These are phyloP conservation scores for Drosophila subsilvestris DNA, from an alignment of 2,888 invertebrate genomes.

Conservation along the genomic window DNA sequence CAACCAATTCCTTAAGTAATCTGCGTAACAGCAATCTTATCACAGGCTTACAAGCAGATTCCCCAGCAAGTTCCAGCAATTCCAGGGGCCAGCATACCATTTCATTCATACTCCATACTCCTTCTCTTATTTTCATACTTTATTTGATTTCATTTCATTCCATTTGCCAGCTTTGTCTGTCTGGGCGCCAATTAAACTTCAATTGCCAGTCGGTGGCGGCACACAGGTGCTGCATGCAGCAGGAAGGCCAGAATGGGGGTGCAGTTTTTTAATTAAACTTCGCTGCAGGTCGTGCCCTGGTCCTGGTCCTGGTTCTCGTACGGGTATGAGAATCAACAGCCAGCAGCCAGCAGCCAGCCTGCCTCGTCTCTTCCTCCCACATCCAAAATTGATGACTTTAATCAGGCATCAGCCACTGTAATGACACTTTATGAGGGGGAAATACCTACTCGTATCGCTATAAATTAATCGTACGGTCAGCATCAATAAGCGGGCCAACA, in stretches of 20 bases:
- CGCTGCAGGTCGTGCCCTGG: slow-evolving; percentile 10
- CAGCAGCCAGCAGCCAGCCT: slow-evolving; percentile 7
- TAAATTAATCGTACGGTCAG: slow-evolving; percentile 66
- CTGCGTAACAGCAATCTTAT: no score
- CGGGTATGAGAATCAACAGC: not conserved
- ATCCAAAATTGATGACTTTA: slow-evolving; percentile 69
- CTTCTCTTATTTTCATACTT: slow-evolving; percentile 23
- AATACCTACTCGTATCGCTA: slow-evolving; percentile 59
- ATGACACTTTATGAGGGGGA: slow-evolving; percentile 68
- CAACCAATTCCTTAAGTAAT: no score
- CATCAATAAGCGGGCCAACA: slow-evolving; percentile 19
- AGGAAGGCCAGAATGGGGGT: slow-evolving; percentile 14
- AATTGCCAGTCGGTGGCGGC: slow-evolving; percentile 53
- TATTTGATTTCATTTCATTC: slow-evolving; percentile 11
- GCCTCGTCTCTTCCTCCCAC: not conserved
- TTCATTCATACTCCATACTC: no score
- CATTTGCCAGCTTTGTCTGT: slow-evolving; percentile 52
- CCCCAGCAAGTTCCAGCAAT: no score
- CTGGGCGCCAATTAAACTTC: slow-evolving; percentile 67
- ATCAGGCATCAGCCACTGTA: slow-evolving; percentile 70
- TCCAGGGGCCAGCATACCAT: not conserved
- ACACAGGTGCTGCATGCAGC: no score
- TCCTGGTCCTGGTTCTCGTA: no score
- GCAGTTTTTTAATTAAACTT: slow-evolving; percentile 73
- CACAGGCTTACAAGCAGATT: no score